Evolutionary conservation across 1,140 invertebrate genomes (phyloP).

Genomic region (Bicyclus anynana): DNA sequence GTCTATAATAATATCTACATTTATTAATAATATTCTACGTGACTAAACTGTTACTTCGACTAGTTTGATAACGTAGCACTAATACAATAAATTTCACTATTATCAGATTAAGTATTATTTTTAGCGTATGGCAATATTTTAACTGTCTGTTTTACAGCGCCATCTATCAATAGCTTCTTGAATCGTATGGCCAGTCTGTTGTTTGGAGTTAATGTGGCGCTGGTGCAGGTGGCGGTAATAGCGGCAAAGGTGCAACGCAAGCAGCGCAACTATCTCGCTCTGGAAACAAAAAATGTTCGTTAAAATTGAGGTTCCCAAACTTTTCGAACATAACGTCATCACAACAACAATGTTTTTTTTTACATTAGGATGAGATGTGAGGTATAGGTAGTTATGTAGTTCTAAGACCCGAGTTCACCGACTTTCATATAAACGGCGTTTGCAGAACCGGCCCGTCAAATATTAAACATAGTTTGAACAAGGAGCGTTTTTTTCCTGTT

Average conservation of each 20-base stretch:
- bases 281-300: slow-evolving; percentile 34
- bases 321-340: no score
- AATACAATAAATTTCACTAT: background rate
- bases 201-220: slow-evolving; percentile 50
- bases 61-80: slow-evolving; percentile 13
- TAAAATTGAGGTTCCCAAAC: background rate
- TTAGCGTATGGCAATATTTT: slow-evolving; percentile 10
- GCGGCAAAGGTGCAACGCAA: slow-evolving; percentile 58
- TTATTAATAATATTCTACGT: slow-evolving; percentile 16
- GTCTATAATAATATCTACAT: slow-evolving; percentile 19
- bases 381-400: no score
- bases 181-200: background rate
- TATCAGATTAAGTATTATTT: background rate
- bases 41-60: slow-evolving; percentile 15
- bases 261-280: slow-evolving; percentile 60
- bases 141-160: slow-evolving; percentile 13
- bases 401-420: no score
- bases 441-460: no score
- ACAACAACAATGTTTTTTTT: no score
- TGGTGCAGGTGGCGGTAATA: slow-evolving; percentile 52
- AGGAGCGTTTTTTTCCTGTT: no score
- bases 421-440: no score
- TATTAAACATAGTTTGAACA: no score
- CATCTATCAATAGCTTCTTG: slow-evolving; percentile 20
- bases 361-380: no score